Conservation (phyloP, 2,797 vertebrate species). For the Gambelia wislizenii region DNA sequence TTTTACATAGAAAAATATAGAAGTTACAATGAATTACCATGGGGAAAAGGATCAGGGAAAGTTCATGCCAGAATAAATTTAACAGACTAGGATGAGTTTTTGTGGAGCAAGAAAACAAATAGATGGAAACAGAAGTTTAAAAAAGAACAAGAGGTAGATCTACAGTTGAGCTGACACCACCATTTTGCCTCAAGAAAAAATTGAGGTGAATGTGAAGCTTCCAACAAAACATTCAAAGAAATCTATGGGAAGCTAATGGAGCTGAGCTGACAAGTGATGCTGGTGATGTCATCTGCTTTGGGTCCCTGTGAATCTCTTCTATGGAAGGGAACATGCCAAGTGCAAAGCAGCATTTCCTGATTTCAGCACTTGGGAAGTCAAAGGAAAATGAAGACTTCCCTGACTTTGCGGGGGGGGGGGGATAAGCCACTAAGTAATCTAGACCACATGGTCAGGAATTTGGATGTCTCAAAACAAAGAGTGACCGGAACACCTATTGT, state of each 20-base stretch:
- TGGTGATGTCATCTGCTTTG: not conserved
- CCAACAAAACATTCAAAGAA: not conserved
- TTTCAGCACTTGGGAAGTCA: not conserved
- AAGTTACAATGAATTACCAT: not conserved
- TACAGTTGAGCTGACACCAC: not conserved
- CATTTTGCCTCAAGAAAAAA: not conserved
- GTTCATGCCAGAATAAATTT: conserved; percentile 32
- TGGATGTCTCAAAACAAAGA: no score
- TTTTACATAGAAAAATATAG: not conserved
- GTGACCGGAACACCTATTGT: no score
- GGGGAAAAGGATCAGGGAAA: not conserved
- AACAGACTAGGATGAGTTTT: not conserved
- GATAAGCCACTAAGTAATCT: no score
- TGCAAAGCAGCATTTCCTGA: not conserved
- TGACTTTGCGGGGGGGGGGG: no score
- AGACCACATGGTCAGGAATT: no score
- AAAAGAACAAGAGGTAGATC: conserved; percentile 8
- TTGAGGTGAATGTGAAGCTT: not conserved
- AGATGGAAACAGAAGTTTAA: not conserved
- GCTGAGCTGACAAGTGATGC: no score
- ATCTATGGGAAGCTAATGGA: not conserved
- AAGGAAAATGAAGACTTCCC: no score
- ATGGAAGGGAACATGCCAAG: not conserved
- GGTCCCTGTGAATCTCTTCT: not conserved
- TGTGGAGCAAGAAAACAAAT: not conserved